phyloP scores from a whole-genome alignment of 2,113 vertebrate genomes.

The Dunckerocampus dactyliophorus region DNA sequence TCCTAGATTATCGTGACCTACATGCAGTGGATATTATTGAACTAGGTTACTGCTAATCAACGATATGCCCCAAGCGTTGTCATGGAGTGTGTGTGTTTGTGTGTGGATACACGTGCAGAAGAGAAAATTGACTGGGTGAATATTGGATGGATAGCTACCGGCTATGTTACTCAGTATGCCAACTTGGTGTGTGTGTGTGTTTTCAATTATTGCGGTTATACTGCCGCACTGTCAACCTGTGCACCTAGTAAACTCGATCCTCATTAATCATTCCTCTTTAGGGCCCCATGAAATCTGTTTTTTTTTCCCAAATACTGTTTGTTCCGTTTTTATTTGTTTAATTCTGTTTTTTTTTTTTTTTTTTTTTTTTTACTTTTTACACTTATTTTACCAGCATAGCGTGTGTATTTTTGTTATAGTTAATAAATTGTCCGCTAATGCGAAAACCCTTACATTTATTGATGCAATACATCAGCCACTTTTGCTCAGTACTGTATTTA shows the following conservation, averaged over 20 bases:
- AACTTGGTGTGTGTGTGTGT: not conserved
- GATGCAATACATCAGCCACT: too few relatives aligned
- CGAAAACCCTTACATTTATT: too few relatives aligned
- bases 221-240: not conserved
- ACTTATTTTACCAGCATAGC: too few relatives aligned
- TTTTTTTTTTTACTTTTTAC: too few relatives aligned
- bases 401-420: too few relatives aligned
- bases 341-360: too few relatives aligned
- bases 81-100: conserved; percentile 23
- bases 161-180: conserved; percentile 21
- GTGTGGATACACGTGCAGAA: conserved; percentile 16
- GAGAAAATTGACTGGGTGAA: conserved; percentile 44
- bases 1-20: conserved; percentile 67
- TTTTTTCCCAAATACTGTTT: too few relatives aligned
- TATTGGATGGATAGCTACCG: conserved; percentile 30
- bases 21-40: conserved; percentile 62
- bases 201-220: not conserved
- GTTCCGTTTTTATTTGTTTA: too few relatives aligned
- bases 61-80: conserved; percentile 48
- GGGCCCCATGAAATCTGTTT: too few relatives aligned
- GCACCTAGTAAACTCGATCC: not conserved
- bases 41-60: conserved; percentile 65
- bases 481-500: too few relatives aligned
- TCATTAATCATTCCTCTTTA: too few relatives aligned
- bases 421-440: too few relatives aligned